Conservation (phyloP, 2,888 invertebrate genomes). For the Phlogophora meticulosa region DNA sequence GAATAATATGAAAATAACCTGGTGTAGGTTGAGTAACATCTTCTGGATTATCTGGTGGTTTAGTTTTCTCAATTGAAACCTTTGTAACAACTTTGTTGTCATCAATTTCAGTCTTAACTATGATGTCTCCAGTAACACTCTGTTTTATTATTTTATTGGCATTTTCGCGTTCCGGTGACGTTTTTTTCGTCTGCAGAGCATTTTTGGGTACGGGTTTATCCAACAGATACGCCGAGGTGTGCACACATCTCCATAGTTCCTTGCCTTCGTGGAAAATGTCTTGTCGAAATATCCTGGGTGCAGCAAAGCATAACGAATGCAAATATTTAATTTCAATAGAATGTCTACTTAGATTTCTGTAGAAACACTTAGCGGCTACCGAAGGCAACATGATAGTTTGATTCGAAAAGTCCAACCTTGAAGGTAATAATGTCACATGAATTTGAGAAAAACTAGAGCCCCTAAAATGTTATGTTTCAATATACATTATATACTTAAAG, state of each 20-base stretch:
- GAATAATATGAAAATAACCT: conserved; percentile 69
- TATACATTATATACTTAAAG: conserved; percentile 57
- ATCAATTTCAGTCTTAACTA: conserved; percentile 86
- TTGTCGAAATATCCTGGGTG: conserved; percentile 69
- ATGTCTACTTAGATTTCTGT: conserved; percentile 80
- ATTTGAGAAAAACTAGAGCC: conserved; percentile 27
- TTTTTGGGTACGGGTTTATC: conserved; percentile 76
- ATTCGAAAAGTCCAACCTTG: conserved; percentile 60
- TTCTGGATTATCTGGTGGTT: conserved; percentile 62
- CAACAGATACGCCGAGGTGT: conserved; percentile 73
- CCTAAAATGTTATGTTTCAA: conserved; percentile 28
- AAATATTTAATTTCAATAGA: conserved; percentile 79
- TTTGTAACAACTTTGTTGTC: conserved; percentile 83
- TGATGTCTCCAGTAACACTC: conserved; percentile 80
- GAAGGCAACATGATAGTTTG: conserved; percentile 81
- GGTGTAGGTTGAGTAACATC: conserved; percentile 72
- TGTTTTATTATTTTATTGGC: conserved; percentile 74
- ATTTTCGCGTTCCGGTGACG: conserved; percentile 58
- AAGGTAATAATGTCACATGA: conserved; percentile 53
- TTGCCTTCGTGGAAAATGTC: conserved; percentile 66
- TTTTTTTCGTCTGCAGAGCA: conserved; percentile 51
- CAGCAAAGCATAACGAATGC: conserved; percentile 74
- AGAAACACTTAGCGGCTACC: conserved; percentile 80
- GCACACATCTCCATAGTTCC: conserved; percentile 73
- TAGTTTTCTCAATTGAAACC: conserved; percentile 84